phyloP scores from a whole-genome alignment of 2,797 vertebrate species.

The Hozukius guyotensis region DNA sequence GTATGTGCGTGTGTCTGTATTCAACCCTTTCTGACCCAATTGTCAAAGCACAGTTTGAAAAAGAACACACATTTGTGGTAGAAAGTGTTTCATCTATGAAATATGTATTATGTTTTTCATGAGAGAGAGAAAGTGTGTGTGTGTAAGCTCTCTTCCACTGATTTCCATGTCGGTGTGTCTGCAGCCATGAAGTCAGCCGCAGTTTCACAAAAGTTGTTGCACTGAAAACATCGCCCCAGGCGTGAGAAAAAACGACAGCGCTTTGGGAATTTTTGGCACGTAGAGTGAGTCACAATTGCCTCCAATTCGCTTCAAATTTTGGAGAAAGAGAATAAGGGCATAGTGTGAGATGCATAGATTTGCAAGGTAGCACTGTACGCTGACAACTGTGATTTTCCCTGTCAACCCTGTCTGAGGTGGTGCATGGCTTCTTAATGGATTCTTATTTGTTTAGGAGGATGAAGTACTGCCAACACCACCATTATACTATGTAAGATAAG shows the following conservation, averaged over 20 bases:
- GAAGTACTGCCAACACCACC: not conserved
- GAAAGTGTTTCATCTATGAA: not conserved
- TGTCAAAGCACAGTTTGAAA: not conserved
- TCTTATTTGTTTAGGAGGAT: not conserved
- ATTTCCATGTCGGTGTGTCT: conserved; percentile 3
- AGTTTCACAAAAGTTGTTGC: conserved; percentile 56
- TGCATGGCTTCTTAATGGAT: conserved; percentile 2
- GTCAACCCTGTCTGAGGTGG: not conserved
- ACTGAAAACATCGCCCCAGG: conserved; percentile 28
- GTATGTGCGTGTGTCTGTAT: not conserved
- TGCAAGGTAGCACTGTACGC: conserved; percentile 22
- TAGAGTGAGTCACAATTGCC: conserved; percentile 39
- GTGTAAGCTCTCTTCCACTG: not conserved
- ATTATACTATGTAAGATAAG: not conserved
- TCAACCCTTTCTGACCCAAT: not conserved
- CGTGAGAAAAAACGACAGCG: conserved; percentile 66
- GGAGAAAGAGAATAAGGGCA: conserved; percentile 47
- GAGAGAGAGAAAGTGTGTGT: not conserved
- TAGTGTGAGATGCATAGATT: conserved; percentile 25
- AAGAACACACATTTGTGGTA: not conserved
- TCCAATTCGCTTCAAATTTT: conserved; percentile 65
- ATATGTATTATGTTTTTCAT: not conserved
- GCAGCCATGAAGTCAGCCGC: conserved; percentile 39
- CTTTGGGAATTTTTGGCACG: conserved; percentile 61
- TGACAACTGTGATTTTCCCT: conserved; percentile 22